Evolutionary conservation across 1,140 invertebrate species (phyloP), one percentile per base, ranked within the genome.

Genomic region (Rhagoletis pomonella): DNA sequence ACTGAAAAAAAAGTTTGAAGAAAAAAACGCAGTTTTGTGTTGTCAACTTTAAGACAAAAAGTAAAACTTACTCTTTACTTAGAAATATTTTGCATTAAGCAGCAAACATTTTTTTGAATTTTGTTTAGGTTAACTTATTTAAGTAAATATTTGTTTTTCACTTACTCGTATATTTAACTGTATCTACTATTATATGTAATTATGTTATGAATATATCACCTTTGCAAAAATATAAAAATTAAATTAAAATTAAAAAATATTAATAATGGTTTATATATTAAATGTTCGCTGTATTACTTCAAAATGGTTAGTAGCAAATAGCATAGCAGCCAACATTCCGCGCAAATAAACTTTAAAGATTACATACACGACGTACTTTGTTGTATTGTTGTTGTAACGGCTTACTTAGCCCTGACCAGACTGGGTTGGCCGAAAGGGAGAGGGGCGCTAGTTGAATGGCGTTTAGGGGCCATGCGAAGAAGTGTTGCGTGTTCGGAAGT

Each of bases 211-310:
- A 81, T 73, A 47, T 29, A 62, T 55, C 60, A 86, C 60, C 58
- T 86, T 62, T 87, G 44, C 50, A 62, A 62, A 87, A 62, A 47
- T 87, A 58, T 87, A 58, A 87, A 81, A 81, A 81, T 81, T 55
- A 81, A 81, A 81, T 62, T 62, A 5, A 60, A 86, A 39, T 59
- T 67, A 55, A 87, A 87, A 87, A 87, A 86, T 59, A 60, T 73
- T 14, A 44, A 29, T 1, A 42, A 64, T n/a, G 39, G n/a, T 67
- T 19, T 67, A 4, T 19, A 67, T 55, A 55, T 55, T 3, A 55
- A 55, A 55, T 55, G 50, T 3, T 10, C 5, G 0, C 5, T 55
- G 50, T 55, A 7, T 55, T 55, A 55, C 50, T 55, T 55, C 5
- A 55, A 55, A 55, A 55, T 55, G 29, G 29, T 29, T 29, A 29